A percentile compares a stretch with the other conserved stretches of the same genome.
Conservation (phyloP, 23 tunicate genomes). For the Ascidia mentula region DNA sequence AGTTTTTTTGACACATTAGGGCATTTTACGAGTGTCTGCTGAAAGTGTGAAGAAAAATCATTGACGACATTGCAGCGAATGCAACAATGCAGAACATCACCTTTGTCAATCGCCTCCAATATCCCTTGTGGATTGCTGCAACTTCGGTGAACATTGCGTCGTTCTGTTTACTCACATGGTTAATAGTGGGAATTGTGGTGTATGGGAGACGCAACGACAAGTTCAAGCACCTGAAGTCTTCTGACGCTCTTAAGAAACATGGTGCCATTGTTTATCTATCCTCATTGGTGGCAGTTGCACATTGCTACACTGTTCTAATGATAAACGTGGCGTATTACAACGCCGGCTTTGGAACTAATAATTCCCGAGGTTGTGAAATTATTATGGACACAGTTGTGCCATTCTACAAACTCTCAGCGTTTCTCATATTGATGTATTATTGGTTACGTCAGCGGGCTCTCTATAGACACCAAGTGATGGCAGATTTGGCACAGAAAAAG, state of each 20-base stretch:
- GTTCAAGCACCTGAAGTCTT: not conserved
- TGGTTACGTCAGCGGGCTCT: slow-evolving; percentile 1
- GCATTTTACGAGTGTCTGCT: too few species aligned
- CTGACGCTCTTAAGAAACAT: not conserved
- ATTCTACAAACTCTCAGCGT: not conserved
- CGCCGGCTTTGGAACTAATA: not conserved
- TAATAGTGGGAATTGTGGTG: not conserved
- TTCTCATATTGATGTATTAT: not conserved
- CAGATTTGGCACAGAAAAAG: not conserved
- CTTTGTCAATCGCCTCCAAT: not conserved
- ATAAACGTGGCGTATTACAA: not conserved
- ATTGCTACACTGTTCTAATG: not conserved
- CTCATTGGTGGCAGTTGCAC: not conserved
- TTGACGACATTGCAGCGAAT: not conserved
- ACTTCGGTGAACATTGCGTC: not conserved
- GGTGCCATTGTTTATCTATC: not conserved
- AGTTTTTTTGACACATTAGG: too few species aligned
- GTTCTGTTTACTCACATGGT: not conserved
- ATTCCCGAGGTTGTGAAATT: not conserved
- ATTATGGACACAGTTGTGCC: not conserved
- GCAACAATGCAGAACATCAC: not conserved
- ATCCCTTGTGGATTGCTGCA: not conserved
- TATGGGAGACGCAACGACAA: not conserved
- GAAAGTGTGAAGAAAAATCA: too few species aligned
- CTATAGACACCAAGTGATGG: not conserved